These are phyloP conservation scores for Spilosoma lubricipeda DNA, from an alignment of 2,888 invertebrate species.

Conservation along the genomic window DNA sequence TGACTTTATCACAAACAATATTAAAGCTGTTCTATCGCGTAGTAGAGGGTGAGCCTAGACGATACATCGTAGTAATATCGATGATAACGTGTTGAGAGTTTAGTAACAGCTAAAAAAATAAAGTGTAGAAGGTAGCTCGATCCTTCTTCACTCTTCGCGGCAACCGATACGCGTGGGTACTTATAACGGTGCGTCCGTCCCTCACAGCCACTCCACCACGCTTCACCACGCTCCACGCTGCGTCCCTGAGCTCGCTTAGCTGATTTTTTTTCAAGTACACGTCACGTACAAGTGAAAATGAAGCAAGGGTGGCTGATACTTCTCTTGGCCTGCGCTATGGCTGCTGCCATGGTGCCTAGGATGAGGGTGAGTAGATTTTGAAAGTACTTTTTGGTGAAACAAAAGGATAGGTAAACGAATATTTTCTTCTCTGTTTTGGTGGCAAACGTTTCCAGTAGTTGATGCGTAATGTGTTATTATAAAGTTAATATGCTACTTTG, in stretches of 20 bases:
- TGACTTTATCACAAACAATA: conserved; percentile 29
- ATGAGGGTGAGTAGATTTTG: conserved; percentile 64
- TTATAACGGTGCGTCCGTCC: conserved; percentile 57
- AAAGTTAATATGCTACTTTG: not conserved
- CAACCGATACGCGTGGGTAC: conserved; percentile 48
- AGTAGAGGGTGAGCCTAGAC: conserved; percentile 26
- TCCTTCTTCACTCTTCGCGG: conserved; percentile 47
- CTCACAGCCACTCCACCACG: conserved; percentile 65
- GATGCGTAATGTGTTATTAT: too few species aligned
- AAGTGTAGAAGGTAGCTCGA: conserved; percentile 32
- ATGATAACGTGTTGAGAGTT: conserved; percentile 19
- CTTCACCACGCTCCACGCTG: conserved; percentile 61
- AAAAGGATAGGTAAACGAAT: not conserved
- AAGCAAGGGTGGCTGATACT: conserved; percentile 60
- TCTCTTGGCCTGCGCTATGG: conserved; percentile 58
- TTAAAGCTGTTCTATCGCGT: conserved; percentile 22
- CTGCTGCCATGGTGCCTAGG: conserved; percentile 67
- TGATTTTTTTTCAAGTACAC: conserved; percentile 27
- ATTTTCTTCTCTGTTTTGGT: not conserved
- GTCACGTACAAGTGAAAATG: conserved; percentile 55
- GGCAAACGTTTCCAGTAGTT: not conserved
- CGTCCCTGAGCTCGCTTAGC: conserved; percentile 37
- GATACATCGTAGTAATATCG: conserved; percentile 36
- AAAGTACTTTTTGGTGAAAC: not conserved
- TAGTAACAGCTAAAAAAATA: conserved; percentile 21